Evolutionary conservation across 2,888 invertebrate genomes (phyloP), one percentile per base, ranked within the genome.

Genomic region (Tiphia femorata): DNA sequence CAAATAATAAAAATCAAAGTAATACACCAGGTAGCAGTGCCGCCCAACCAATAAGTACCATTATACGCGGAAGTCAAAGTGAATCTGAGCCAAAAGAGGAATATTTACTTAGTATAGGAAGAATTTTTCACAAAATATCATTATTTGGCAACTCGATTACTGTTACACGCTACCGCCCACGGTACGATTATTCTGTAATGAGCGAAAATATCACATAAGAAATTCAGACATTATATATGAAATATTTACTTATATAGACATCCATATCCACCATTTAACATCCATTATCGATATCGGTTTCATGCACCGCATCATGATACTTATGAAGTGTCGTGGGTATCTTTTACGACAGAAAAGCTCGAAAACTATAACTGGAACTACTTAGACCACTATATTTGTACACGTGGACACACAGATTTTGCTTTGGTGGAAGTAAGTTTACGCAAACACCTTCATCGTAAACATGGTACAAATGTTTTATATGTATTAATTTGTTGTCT

Each of bases 311-410:
- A 96, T 84, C 95, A 94, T 81, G 92, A 93, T 69, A 93, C 92
- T 0, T 98, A 97, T 81, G 97, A 97, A 81, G 92, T 96, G 30
- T 97, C 97, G 0, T 95, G 94, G 88, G 96, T 96, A 0, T 93
- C 95, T 37, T 98, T 98, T 83, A 92, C 93, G 1, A 96, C 96
- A 0, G 97, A 98, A 84, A 95, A 96, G 79, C 85, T 97, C 49
- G 98, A 98, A 84, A 96, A 94, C 72, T 98, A 94, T 81, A 97
- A 96, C 85, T 98, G 98, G 98, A 98, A 97, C 84, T 96, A 96
- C 79, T 89, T 98, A 85, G 98, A 98, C 85, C 95, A 97, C 82
- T 98, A 97, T 81, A 96, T 98, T 64, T 97, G 97, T 78, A 96
- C 96, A 0, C 87, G 96, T 58, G 97, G 97, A 0, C 96, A 97